Evolutionary conservation across 2,797 vertebrate genomes (phyloP).

Genomic region (Ciconia nigra): DNA sequence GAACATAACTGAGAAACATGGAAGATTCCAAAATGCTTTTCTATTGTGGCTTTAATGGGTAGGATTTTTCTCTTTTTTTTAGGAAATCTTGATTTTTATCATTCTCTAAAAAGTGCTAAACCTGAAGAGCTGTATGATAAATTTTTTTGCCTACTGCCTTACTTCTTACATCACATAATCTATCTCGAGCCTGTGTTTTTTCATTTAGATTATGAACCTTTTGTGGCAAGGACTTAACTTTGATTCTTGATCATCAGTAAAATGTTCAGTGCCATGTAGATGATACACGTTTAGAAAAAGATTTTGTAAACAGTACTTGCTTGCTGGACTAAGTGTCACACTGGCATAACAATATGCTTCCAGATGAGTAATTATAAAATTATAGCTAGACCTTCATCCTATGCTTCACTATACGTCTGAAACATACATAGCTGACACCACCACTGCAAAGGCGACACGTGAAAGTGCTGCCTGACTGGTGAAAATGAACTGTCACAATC

Average conservation of each 20-base stretch:
- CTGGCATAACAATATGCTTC: neutral
- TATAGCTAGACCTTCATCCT: neutral
- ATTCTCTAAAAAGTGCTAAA: neutral
- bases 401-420: neutral
- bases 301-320: neutral
- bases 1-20: neutral
- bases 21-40: neutral
- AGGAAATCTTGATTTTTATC: neutral
- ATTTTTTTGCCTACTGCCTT: neutral
- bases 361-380: neutral
- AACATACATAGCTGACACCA: neutral
- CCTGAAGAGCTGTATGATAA: neutral
- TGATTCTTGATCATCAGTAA: neutral
- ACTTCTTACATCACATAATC: neutral
- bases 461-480: neutral
- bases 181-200: neutral
- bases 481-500: neutral
- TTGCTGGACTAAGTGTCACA: neutral
- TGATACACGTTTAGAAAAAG: neutral
- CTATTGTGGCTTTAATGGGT: neutral
- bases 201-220: neutral
- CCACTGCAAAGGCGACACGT: rapidly evolving
- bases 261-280: neutral
- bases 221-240: neutral
- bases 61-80: neutral